Conservation (phyloP, 2,888 invertebrate genomes). For the Sceliomorpha sp. region DNA sequence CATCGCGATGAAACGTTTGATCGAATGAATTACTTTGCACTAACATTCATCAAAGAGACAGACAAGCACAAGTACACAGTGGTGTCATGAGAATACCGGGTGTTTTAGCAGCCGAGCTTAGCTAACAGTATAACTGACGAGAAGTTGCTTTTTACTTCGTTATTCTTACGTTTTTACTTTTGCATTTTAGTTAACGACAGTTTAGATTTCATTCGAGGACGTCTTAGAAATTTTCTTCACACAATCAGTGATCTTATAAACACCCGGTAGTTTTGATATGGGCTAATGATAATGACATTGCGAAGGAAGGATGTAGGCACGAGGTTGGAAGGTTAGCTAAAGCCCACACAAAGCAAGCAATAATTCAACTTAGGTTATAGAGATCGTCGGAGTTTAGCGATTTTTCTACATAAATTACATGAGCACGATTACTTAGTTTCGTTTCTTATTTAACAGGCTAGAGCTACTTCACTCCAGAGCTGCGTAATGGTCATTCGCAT, state of each 20-base stretch:
- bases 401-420: background rate
- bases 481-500: slow-evolving; percentile 98
- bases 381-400: background rate
- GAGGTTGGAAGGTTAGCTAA: slow-evolving; percentile 80
- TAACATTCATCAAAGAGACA: slow-evolving; percentile 68
- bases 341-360: slow-evolving; percentile 76
- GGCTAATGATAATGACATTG: slow-evolving; percentile 65
- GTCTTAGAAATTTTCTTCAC: slow-evolving; percentile 4
- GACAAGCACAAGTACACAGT: slow-evolving; percentile 80
- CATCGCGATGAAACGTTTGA: slow-evolving; percentile 2
- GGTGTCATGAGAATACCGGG: slow-evolving; percentile 78
- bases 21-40: slow-evolving; percentile 15
- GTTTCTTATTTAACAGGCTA: slow-evolving; percentile 86
- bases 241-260: slow-evolving; percentile 63
- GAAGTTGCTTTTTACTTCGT: slow-evolving; percentile 17
- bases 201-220: slow-evolving; percentile 1
- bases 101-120: slow-evolving; percentile 67
- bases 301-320: slow-evolving; percentile 65
- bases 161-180: slow-evolving; percentile 15
- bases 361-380: slow-evolving; percentile 6
- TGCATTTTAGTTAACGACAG: slow-evolving; percentile 10
- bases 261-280: slow-evolving; percentile 80
- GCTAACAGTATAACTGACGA: background rate
- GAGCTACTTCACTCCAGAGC: slow-evolving; percentile 96
- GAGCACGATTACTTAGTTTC: slow-evolving; percentile 48